Base-by-base conservation (phyloP, 2,113 vertebrate genomes). In the Candoia aspera region DNA sequence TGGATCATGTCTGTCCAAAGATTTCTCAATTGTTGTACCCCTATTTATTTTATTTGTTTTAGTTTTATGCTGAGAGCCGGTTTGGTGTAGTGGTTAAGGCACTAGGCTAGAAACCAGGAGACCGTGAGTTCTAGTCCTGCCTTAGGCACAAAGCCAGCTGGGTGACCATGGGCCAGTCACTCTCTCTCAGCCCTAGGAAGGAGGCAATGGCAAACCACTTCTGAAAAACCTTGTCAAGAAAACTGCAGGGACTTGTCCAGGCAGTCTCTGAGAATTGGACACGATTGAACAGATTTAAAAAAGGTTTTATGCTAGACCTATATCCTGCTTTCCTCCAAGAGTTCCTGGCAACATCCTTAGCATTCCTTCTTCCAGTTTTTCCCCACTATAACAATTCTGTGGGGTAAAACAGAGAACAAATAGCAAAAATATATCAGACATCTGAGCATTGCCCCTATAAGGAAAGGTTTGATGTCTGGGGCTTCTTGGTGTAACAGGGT, bases 21-120 rank as follows among this genome's bases (percentile, higher is more conserved):
- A 4, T 17, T 49, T 9, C 49, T 3, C 2, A 4, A 12, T 6
- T 0, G 19, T 2, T 11, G 17, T 9, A 12, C 37, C 6, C 46
- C 10, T 2, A 2, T 12, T 29, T 57, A 17, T 49, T 68, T 49
- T 49, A 53, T 15, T 85, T 54, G 26, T 85, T 85, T 54, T 49
- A 53, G 10, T 54, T 54, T 85, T 53, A 85, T 54, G 24, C 10
- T 53, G 13, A 62, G 4, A 23, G 17, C 59, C 59, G 1, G 17
- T 62, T 23, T 62, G 59, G 59, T 42, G 2, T 42, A 42, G 42
- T 42, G 42, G 42, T 42, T 42, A 42, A 42, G 42, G 42, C 42
- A 42, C 42, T 3, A 42, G 42, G 42, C 42, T 42, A 42, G 42
- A 42, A 42, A 42, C 42, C 42, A 3, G 42, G 42, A 42, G 42